Evolutionary conservation across 2,797 vertebrate genomes (phyloP).

Genomic region (Myripristis murdjan): DNA sequence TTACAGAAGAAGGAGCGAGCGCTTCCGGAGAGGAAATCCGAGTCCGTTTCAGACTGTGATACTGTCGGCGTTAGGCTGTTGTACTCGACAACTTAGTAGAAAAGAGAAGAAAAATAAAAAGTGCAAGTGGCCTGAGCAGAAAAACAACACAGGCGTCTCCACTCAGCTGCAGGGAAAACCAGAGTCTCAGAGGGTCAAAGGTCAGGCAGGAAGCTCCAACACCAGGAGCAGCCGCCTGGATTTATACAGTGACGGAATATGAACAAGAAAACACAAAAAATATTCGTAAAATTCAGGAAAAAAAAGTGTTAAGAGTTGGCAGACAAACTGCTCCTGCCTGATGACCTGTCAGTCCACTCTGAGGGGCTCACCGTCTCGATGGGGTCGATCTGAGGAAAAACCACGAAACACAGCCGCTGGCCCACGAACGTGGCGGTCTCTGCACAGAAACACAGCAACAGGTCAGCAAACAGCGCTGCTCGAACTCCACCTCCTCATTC

Average conservation of each 20-base stretch:
- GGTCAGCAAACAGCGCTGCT: too few species aligned
- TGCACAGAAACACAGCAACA: constrained; percentile 67
- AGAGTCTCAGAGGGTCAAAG: constrained; percentile 58
- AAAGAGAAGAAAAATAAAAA: constrained; percentile 51
- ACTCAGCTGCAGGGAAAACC: constrained; percentile 37
- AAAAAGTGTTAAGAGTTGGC: constrained; percentile 59
- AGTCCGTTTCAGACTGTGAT: constrained; percentile 41
- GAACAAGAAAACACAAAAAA: constrained; percentile 47
- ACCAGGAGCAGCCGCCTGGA: constrained; percentile 46
- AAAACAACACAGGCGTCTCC: constrained; percentile 41
- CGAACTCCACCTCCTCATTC: too few species aligned
- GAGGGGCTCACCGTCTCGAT: constrained; percentile 73
- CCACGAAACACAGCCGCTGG: constrained; percentile 96
- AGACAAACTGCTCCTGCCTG: constrained; percentile 72
- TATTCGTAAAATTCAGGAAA: constrained; percentile 30
- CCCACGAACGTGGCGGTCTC: constrained; percentile 91
- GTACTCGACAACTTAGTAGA: constrained; percentile 52
- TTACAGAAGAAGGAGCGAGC: constrained; percentile 29
- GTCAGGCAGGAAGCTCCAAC: constrained; percentile 50
- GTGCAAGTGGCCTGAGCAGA: constrained; percentile 46
- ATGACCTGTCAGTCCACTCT: constrained; percentile 77
- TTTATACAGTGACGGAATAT: constrained; percentile 33
- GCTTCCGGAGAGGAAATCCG: constrained; percentile 24
- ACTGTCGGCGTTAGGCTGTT: constrained; percentile 54
- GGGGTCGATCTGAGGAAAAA: constrained; percentile 91